phyloP scores from a whole-genome alignment of 2,888 invertebrate genomes.

The Drosophila mettleri region DNA sequence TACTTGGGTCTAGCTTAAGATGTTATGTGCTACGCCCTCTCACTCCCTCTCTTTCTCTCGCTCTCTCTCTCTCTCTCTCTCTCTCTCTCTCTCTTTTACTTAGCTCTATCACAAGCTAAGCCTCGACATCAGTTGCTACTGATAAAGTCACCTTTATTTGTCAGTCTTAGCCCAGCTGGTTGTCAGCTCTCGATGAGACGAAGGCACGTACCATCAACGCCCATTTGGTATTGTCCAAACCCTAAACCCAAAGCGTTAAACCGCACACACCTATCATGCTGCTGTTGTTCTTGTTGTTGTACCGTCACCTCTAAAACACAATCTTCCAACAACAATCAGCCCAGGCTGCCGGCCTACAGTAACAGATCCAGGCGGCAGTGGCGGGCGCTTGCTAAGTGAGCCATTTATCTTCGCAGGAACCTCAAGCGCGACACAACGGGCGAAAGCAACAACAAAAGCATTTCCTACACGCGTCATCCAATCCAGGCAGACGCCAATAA shows the following conservation, averaged over 20 bases:
- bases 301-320: conserved; percentile 56
- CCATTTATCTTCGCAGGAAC: conserved; percentile 84
- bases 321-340: conserved; percentile 14
- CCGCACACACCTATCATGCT: conserved; percentile 78
- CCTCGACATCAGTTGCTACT: conserved; percentile 60
- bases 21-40: neutral
- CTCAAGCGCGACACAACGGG: conserved; percentile 73
- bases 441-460: conserved; percentile 62
- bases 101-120: conserved; percentile 37
- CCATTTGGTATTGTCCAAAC: conserved; percentile 38
- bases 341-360: conserved; percentile 27
- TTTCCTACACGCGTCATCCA: conserved; percentile 74
- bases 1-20: conserved; percentile 11
- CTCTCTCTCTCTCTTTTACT: neutral
- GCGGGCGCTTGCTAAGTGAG: conserved; percentile 80
- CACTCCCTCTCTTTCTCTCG: neutral
- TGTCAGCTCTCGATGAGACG: conserved; percentile 46
- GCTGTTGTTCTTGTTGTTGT: conserved; percentile 34
- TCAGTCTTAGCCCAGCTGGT: conserved; percentile 68
- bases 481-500: conserved; percentile 76
- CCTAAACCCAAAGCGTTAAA: conserved; percentile 67
- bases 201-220: conserved; percentile 61
- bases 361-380: conserved; percentile 33
- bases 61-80: neutral
- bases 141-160: conserved; percentile 80